These are phyloP conservation scores for Karalla daura DNA, from an alignment of 2,797 vertebrate genomes.

Conservation along the genomic window DNA sequence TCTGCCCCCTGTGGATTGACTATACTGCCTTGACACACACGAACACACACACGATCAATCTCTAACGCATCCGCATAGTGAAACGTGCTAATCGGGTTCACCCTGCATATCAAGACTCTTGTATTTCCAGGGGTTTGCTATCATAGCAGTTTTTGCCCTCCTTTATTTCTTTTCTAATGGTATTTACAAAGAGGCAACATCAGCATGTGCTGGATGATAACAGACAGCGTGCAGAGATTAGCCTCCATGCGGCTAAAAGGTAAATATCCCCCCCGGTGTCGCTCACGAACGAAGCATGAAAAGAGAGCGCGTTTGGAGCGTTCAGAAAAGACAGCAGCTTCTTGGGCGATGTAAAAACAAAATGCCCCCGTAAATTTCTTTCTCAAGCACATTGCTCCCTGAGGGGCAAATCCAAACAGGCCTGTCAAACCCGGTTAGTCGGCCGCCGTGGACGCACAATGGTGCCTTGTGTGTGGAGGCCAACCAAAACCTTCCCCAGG, in stretches of 20 bases:
- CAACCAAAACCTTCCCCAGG: constrained; percentile 46
- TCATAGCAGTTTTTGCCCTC: background rate
- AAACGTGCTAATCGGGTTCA: background rate
- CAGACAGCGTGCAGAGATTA: constrained; percentile 6
- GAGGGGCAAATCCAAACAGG: constrained; percentile 67
- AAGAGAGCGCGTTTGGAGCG: constrained; percentile 16
- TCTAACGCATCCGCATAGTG: background rate
- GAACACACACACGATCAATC: constrained; percentile 2
- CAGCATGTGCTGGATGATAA: background rate
- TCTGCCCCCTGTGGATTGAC: constrained; percentile 30
- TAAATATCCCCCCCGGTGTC: constrained; percentile 34
- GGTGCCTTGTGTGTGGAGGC: constrained; percentile 66
- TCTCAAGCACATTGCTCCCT: constrained; percentile 78
- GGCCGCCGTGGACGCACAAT: constrained; percentile 64
- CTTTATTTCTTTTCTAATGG: background rate
- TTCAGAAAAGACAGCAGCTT: constrained; percentile 50
- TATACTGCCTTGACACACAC: constrained; percentile 19
- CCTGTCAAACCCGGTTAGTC: constrained; percentile 71
- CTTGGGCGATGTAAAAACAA: constrained; percentile 65
- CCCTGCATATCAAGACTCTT: background rate
- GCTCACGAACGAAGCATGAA: constrained; percentile 54
- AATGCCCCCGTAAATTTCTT: constrained; percentile 72
- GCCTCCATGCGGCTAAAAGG: constrained; percentile 16
- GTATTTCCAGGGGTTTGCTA: background rate
- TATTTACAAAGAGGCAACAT: background rate